phyloP scores from a whole-genome alignment of 1,140 invertebrate genomes.

The Pristionchus pacificus region DNA sequence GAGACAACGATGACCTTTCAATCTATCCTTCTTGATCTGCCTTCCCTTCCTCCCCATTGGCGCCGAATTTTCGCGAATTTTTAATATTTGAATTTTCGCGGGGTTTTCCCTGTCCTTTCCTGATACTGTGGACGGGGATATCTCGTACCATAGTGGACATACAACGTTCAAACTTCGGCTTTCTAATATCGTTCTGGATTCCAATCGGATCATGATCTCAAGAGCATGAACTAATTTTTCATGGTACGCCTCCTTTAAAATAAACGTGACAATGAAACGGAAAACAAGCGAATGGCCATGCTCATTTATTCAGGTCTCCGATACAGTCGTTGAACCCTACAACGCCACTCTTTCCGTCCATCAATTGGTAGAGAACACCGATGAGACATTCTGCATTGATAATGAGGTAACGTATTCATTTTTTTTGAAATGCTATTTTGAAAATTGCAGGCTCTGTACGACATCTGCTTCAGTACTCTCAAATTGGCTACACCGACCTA shows the following conservation, averaged over 20 bases:
- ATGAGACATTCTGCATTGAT: slow-evolving; percentile 77
- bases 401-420: slow-evolving; percentile 65
- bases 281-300: too few relatives aligned
- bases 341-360: slow-evolving; percentile 72
- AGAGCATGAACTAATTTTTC: too few relatives aligned
- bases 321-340: slow-evolving; percentile 75
- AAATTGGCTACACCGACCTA: slow-evolving; percentile 78
- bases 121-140: too few relatives aligned
- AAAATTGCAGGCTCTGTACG: slow-evolving; percentile 67
- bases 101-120: too few relatives aligned
- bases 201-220: too few relatives aligned
- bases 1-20: slow-evolving; percentile 43
- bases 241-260: too few relatives aligned
- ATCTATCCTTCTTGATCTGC: slow-evolving; percentile 59
- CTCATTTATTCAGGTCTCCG: slow-evolving; percentile 60
- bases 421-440: too few relatives aligned
- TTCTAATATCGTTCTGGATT: too few relatives aligned
- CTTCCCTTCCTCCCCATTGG: background rate
- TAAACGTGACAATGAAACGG: too few relatives aligned
- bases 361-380: slow-evolving; percentile 72
- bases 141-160: too few relatives aligned
- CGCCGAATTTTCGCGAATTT: background rate
- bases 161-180: too few relatives aligned
- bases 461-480: slow-evolving; percentile 75
- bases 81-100: too few relatives aligned